Evolutionary conservation across 2,113 vertebrate species (phyloP).

Genomic region (Ifrita kowaldi): DNA sequence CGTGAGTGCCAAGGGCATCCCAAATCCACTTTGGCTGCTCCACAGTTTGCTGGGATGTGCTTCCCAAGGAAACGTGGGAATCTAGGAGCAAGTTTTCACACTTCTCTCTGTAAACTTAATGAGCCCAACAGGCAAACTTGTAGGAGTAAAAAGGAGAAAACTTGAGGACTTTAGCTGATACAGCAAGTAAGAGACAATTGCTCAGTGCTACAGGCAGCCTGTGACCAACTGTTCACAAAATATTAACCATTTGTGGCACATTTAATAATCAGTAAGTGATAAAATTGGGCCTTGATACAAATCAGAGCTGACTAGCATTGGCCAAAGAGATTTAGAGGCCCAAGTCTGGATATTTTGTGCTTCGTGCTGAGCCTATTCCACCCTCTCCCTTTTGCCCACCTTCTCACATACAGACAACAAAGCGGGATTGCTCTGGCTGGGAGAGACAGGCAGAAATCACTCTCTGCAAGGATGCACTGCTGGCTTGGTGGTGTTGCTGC

Average conservation of each 20-base stretch:
- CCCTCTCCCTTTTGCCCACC: rapidly evolving
- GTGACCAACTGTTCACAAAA: neutral
- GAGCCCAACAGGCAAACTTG: neutral
- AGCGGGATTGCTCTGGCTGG: neutral
- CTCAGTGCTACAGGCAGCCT: neutral
- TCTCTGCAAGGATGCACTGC: neutral
- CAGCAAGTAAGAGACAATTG: neutral
- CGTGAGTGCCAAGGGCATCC: neutral
- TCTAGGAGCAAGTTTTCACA: neutral
- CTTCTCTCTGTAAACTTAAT: neutral
- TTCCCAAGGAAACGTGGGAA: neutral
- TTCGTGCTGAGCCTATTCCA: neutral
- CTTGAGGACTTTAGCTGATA: neutral
- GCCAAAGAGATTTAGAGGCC: neutral
- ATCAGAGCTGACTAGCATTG: neutral
- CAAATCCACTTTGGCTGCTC: neutral
- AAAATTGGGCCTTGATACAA: neutral
- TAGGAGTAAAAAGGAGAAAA: neutral
- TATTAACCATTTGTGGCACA: neutral
- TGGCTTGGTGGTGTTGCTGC: neutral
- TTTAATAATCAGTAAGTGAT: neutral
- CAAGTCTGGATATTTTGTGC: neutral
- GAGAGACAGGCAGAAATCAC: neutral
- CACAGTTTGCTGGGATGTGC: neutral
- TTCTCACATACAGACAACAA: neutral